Base-by-base conservation (phyloP, 1,140 invertebrate species). In the Eulimnadia texana region DNA sequence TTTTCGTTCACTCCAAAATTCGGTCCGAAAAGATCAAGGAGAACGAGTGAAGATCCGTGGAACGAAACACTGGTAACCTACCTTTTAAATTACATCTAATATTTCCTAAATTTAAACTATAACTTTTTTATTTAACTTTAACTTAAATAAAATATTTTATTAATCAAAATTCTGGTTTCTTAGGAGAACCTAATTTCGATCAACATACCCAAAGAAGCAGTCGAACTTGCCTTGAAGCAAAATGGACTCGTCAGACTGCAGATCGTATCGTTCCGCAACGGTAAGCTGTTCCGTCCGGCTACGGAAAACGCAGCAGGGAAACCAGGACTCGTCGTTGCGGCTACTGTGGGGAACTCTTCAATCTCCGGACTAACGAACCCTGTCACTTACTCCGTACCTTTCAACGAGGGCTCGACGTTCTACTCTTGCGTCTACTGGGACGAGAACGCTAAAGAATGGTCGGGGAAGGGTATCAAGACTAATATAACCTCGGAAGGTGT, bases 371-470 rank as follows among this genome's bases (percentile, higher is more conserved):
- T 78, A 3, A 69, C 66, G 0, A 64, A 70, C 23, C 73, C 75
- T 3, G 69, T 78, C 0, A 61, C 66, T 10, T 77, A 74, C 56
- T 66, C 67, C 24, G 66, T 77, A 13, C 65, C 70, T 62, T 57
- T 66, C 67, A 68, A 53, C 60, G 50, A 63, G 50, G 27, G 28
- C 65, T 60, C 66, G 68, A 20, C 51, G 61, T 64, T 64, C 64
- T 52, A 69, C 64, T 42, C 25, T 0, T 78, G 77, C 67, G 76
- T 74, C 3, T 78, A 71, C 62, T 78, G 77, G 77, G 68, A 77
- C 60, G 65, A 67, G 23, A 50, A 66, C 73, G 73, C 66, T 3
- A 68, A 66, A 49, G 65, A 66, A 1, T 80, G 78, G 78, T 73
- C 73, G 20, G 68, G 66, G 0, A 66, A 68, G 16, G 78, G 78